Evolutionary conservation across 2,797 vertebrate genomes (phyloP).

Genomic region (Mormyrus proboscirostris): DNA sequence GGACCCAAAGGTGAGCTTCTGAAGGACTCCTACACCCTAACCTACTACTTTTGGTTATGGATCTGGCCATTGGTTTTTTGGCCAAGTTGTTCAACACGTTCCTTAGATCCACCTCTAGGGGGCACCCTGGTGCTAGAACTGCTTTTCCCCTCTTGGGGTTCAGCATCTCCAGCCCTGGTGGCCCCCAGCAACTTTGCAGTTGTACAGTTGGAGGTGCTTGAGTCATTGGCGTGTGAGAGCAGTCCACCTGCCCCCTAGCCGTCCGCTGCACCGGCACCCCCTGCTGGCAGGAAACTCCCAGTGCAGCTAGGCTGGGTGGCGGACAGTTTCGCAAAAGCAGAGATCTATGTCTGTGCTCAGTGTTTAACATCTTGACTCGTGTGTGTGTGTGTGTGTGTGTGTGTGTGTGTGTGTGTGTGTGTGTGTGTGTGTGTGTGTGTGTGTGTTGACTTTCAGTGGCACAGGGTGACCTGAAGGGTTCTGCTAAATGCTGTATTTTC

Average conservation of each 20-base stretch:
- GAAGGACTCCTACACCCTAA: background rate
- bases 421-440: too few relatives aligned
- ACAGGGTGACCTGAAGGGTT: background rate
- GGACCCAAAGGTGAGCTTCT: constrained; percentile 76
- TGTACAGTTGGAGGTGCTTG: constrained; percentile 80
- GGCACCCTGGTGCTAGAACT: constrained; percentile 53
- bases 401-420: too few relatives aligned
- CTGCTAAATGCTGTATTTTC: background rate
- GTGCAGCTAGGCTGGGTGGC: constrained; percentile 65
- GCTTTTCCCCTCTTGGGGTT: constrained; percentile 49
- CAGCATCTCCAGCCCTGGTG: constrained; percentile 58
- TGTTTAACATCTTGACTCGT: background rate
- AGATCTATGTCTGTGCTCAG: background rate
- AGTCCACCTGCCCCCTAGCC: constrained; percentile 76
- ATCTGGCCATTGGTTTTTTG: background rate
- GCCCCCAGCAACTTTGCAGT: constrained; percentile 69
- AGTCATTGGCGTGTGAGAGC: constrained; percentile 91
- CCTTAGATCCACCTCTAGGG: constrained; percentile 81
- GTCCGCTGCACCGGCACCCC: constrained; percentile 65
- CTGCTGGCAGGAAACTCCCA: constrained; percentile 49
- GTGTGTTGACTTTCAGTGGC: background rate
- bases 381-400: too few relatives aligned
- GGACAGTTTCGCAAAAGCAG: constrained; percentile 52
- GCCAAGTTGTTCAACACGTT: constrained; percentile 56
- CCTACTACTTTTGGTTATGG: background rate